Percentiles rank a stretch among this genome's conserved stretches.
phyloP scores from a whole-genome alignment of 2,113 vertebrate genomes.

The Cyprinus carpio region DNA sequence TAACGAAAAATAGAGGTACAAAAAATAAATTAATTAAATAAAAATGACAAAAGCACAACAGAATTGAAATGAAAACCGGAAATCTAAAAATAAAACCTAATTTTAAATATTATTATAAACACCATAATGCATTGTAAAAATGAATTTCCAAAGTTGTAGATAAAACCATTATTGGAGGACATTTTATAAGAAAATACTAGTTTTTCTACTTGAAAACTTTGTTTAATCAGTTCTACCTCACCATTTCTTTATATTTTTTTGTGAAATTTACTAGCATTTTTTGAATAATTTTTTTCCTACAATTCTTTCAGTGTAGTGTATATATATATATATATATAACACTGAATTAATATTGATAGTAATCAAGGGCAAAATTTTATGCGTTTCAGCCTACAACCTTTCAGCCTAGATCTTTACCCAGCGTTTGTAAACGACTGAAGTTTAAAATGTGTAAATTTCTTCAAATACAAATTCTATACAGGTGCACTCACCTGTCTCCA shows the following conservation, averaged over 20 bases:
- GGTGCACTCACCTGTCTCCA: slow-evolving; percentile 78
- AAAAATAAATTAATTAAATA: too few species aligned
- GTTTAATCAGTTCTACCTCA: not conserved
- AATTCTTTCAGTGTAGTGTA: not conserved
- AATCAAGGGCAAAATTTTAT: not conserved
- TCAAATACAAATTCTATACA: not conserved
- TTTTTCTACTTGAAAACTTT: not conserved
- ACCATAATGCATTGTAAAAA: not conserved
- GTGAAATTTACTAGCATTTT: too few species aligned
- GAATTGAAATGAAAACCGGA: not conserved
- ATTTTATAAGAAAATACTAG: not conserved
- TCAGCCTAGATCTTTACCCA: not conserved
- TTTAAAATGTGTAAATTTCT: not conserved
- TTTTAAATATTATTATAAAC: not conserved
- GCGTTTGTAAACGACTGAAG: not conserved
- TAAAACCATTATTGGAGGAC: too few species aligned
- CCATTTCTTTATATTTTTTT: not conserved
- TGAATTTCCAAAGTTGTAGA: too few species aligned
- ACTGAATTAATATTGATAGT: not conserved
- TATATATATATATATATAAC: not conserved
- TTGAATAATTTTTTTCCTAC: too few species aligned
- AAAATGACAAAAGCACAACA: not conserved
- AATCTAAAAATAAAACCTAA: not conserved
- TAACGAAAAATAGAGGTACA: not conserved
- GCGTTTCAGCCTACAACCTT: not conserved